These are phyloP conservation scores for Rallus crepitans DNA, from an alignment of 2,797 vertebrate species.

Conservation along the genomic window DNA sequence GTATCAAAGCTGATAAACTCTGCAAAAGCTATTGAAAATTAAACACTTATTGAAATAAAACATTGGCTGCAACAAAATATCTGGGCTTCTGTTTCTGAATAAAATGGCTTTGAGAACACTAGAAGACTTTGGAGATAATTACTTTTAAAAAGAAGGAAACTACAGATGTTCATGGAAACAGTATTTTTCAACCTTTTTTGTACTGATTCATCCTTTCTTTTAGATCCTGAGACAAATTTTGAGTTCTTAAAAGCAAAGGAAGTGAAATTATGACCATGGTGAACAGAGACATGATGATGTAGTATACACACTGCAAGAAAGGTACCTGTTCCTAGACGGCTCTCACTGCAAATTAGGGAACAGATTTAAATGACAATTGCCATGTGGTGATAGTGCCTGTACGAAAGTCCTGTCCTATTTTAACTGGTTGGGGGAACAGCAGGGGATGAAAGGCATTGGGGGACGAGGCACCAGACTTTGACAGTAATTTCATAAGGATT, in stretches of 20 bases:
- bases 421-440: not conserved
- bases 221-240: not conserved
- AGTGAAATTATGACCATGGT: not conserved
- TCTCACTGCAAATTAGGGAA: not conserved
- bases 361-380: not conserved
- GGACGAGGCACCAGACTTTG: not conserved
- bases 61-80: not conserved
- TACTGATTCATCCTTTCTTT: not conserved
- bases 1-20: not conserved
- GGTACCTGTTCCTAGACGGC: not conserved
- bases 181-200: not conserved
- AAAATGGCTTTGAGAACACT: not conserved
- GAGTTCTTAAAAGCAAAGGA: not conserved
- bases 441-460: no score
- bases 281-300: not conserved
- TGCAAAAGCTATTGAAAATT: not conserved
- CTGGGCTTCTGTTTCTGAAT: not conserved
- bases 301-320: not conserved
- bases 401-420: not conserved
- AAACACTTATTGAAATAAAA: not conserved
- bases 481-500: not conserved
- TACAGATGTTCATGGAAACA: not conserved
- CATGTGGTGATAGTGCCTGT: not conserved
- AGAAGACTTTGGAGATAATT: not conserved
- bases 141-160: not conserved